Evolutionary conservation across 2,797 vertebrate species (phyloP).

Genomic region (Peromyscus aztecus): DNA sequence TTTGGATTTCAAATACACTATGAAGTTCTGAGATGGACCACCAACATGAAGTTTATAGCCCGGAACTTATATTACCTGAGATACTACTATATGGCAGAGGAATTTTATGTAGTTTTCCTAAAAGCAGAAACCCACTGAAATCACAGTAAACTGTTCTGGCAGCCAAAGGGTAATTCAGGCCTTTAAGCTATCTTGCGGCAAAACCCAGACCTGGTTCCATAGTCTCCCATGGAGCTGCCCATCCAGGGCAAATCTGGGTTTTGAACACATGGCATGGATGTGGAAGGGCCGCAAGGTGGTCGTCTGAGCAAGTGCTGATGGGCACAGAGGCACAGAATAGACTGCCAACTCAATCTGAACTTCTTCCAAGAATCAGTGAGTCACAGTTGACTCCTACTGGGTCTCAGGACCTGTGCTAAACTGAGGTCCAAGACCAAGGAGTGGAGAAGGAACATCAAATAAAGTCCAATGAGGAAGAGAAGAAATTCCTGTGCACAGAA

Average conservation of each 20-base stretch:
- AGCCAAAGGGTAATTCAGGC: neutral
- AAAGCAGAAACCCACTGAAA: conserved; percentile 9
- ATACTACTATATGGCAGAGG: neutral
- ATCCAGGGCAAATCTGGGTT: neutral
- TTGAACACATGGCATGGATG: neutral
- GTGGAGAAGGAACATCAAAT: neutral
- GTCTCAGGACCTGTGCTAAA: neutral
- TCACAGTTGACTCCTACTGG: neutral
- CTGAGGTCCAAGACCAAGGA: neutral
- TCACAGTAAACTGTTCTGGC: neutral
- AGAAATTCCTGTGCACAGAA: neutral
- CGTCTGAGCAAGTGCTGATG: neutral
- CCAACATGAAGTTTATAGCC: neutral
- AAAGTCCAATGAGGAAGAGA: neutral
- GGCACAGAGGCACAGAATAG: neutral
- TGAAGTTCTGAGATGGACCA: neutral
- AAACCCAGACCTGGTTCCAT: neutral
- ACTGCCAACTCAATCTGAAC: neutral
- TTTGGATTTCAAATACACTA: neutral
- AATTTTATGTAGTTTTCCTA: neutral
- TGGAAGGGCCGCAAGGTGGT: neutral
- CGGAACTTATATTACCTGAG: neutral
- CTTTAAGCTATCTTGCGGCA: neutral
- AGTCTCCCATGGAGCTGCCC: neutral
- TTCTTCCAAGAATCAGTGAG: neutral